Evolutionary conservation across 2,113 vertebrate species (phyloP).

Genomic region (Pelodiscus sinensis): DNA sequence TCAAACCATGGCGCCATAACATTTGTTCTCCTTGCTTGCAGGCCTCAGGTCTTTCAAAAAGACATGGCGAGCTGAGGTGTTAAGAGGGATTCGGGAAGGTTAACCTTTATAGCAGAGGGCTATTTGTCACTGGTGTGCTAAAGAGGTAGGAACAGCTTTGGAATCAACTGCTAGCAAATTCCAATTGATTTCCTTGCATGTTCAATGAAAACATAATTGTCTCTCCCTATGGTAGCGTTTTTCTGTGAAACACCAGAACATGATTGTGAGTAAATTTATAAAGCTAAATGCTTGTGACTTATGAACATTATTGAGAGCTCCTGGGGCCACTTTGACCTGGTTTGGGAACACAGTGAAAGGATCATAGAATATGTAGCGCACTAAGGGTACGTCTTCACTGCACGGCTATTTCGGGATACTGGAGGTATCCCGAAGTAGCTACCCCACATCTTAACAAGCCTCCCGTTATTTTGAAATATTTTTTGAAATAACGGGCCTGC

Average conservation of each 20-base stretch:
- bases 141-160: background rate
- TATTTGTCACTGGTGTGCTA: background rate
- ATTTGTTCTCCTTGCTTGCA: constrained; percentile 4
- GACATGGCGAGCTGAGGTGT: constrained; percentile 14
- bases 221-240: background rate
- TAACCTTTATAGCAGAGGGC: background rate
- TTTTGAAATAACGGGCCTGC: too few relatives aligned
- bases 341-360: constrained; percentile 20
- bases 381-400: too few relatives aligned
- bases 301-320: constrained; percentile 36
- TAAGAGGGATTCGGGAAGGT: background rate
- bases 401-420: too few relatives aligned
- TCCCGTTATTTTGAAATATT: too few relatives aligned
- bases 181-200: background rate
- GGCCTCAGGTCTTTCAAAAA: constrained; percentile 11
- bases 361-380: background rate
- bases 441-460: too few relatives aligned
- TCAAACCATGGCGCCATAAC: background rate
- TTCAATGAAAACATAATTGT: background rate
- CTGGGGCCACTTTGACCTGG: constrained; percentile 13
- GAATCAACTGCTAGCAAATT: background rate
- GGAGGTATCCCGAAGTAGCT: too few relatives aligned
- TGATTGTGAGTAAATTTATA: constrained; percentile 12
- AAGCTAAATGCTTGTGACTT: constrained; percentile 38
- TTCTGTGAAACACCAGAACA: background rate